These are phyloP conservation scores for Acanthisitta chloris DNA, from an alignment of 2,113 vertebrate species.

Conservation along the genomic window DNA sequence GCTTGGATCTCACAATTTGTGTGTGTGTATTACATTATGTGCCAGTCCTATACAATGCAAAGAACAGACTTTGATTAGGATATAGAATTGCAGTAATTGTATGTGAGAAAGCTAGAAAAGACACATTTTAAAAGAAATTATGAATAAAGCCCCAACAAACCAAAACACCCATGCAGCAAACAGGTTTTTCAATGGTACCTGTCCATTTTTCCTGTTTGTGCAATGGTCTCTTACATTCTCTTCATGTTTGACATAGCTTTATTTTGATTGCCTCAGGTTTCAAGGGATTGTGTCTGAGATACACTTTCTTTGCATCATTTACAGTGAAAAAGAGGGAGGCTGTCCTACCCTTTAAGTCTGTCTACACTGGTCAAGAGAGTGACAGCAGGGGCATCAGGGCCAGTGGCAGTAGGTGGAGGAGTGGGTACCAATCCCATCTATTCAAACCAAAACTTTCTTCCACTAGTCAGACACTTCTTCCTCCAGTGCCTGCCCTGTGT, in stretches of 20 bases:
- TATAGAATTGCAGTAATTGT: not conserved
- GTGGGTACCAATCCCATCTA: not conserved
- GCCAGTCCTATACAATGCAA: not conserved
- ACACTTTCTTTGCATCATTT: not conserved
- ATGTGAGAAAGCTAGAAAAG: not conserved
- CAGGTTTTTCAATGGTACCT: not conserved
- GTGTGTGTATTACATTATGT: not conserved
- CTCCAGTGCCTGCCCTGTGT: not conserved
- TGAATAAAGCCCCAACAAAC: not conserved
- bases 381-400: not conserved
- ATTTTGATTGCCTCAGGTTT: not conserved
- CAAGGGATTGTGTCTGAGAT: not conserved
- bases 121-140: not conserved
- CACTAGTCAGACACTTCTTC: not conserved
- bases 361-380: not conserved
- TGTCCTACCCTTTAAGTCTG: not conserved
- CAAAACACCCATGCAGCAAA: not conserved
- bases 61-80: not conserved
- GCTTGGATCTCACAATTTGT: not conserved
- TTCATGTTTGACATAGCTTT: not conserved
- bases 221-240: not conserved
- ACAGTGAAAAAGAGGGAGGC: not conserved
- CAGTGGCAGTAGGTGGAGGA: not conserved
- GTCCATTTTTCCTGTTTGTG: not conserved
- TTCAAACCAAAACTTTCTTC: not conserved